Percentiles rank a stretch among this genome's conserved stretches.
phyloP scores from a whole-genome alignment of 2,113 vertebrate genomes.

The Cettia cetti region DNA sequence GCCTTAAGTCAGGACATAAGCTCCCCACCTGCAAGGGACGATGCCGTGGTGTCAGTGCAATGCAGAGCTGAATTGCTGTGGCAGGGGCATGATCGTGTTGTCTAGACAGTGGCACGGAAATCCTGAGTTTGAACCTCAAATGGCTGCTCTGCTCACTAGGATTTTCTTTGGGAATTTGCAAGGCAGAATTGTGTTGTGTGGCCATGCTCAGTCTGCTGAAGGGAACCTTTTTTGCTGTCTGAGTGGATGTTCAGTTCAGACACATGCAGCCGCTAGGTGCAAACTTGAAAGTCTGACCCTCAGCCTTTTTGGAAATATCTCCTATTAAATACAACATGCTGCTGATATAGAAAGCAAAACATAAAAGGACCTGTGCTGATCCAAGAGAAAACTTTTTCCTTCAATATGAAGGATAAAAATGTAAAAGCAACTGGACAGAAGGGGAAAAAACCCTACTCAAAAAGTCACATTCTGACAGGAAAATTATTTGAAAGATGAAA shows the following conservation, averaged over 20 bases:
- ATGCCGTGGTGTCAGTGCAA: background rate
- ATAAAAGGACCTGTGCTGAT: slow-evolving; percentile 1
- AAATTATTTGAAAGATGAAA: background rate
- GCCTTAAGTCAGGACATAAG: background rate
- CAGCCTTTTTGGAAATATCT: slow-evolving; percentile 32
- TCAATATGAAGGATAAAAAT: background rate
- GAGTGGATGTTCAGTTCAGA: background rate
- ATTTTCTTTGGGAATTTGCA: background rate
- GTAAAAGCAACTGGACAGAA: background rate
- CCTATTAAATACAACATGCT: slow-evolving; percentile 7
- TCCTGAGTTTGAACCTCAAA: background rate
- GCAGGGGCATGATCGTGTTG: background rate
- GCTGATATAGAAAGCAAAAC: background rate
- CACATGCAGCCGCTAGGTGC: background rate
- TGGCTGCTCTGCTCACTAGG: background rate
- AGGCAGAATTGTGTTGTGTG: background rate
- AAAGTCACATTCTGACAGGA: background rate
- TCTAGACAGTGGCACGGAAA: background rate
- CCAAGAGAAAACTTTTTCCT: background rate
- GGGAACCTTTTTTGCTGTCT: background rate
- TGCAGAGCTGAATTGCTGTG: background rate
- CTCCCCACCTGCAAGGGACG: background rate
- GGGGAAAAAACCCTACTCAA: background rate
- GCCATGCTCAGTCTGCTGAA: background rate
- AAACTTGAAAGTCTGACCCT: slow-evolving; percentile 43